These are phyloP conservation scores for Sebastes oblongus DNA, from an alignment of 2,797 vertebrate species.

Conservation along the genomic window DNA sequence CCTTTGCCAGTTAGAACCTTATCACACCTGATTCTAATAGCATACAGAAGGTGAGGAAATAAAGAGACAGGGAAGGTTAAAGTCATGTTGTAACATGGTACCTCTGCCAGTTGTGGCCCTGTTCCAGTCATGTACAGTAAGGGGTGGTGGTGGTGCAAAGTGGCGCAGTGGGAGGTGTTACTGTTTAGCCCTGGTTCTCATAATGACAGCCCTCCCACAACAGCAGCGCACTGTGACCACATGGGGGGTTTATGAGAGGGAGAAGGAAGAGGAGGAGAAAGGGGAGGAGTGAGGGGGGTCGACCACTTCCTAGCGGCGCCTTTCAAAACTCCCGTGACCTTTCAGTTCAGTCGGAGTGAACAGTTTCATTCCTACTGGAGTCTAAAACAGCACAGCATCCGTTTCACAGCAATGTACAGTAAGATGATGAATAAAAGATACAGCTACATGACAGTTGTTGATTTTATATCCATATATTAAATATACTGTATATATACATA, in stretches of 20 bases:
- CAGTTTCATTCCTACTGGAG: slow-evolving; percentile 2
- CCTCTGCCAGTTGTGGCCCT: slow-evolving; percentile 22
- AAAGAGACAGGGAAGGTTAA: slow-evolving; percentile 13
- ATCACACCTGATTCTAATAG: slow-evolving; percentile 31
- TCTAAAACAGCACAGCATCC: background rate
- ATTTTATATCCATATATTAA: background rate
- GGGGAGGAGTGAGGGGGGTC: slow-evolving; percentile 17
- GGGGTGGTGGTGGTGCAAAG: slow-evolving; percentile 6
- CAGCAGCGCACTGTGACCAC: slow-evolving; percentile 34
- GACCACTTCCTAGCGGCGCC: slow-evolving; percentile 9
- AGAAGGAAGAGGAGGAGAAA: slow-evolving; percentile 18
- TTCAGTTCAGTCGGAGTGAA: slow-evolving; percentile 4
- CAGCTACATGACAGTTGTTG: background rate
- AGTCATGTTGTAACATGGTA: slow-evolving; percentile 12
- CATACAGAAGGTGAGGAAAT: slow-evolving; percentile 1
- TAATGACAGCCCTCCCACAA: slow-evolving; percentile 50
- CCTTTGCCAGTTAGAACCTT: slow-evolving; percentile 2
- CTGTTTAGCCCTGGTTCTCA: slow-evolving; percentile 46
- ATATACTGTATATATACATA: background rate
- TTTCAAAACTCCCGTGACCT: slow-evolving; percentile 32
- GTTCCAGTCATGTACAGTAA: slow-evolving; percentile 40
- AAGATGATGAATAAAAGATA: background rate
- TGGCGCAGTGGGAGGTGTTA: slow-evolving; percentile 40
- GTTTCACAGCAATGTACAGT: background rate
- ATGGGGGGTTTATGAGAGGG: slow-evolving; percentile 38